Base-by-base conservation (phyloP, 2,888 invertebrate genomes). In the Leptinotarsa juncta region DNA sequence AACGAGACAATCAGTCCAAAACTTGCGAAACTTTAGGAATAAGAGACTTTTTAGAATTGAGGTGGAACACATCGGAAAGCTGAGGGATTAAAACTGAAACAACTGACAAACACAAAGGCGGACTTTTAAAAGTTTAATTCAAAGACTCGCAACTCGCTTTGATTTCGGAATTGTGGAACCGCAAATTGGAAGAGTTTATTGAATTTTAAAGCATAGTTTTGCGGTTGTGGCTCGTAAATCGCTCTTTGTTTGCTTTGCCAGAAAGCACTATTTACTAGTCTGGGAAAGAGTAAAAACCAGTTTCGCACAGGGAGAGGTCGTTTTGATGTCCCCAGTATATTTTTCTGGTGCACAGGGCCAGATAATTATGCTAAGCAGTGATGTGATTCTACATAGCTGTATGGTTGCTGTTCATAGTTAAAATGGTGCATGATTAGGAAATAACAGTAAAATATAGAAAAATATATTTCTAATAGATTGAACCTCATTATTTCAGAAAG, bases 121-220 rank as follows among this genome's bases (percentile, higher is more conserved):
- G 75, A 71, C 69, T 70, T 78, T 79, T 70, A 69, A 74, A 81
- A 81, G 76, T 81, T 81, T 81, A 79, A 81, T 81, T 81, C 77
- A 73, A 77, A 77, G 79, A 74, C 73, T 77, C 78, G 75, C 68
- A 76, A 57, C 66, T 71, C 73, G 79, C 76, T 79, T 79, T 79
- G 78, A 81, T 80, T 80, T 74, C 73, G 72, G 75, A 73, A 71
- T 79, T 79, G 67, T 76, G 55, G 48, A 71, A 73, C 78, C 78
- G 71, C 78, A 76, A 79, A 79, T 80, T 79, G 77, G 73, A 80
- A 74, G 71, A 75, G 55, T 68, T 69, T 53, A 51, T 73, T 65
- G 53, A 32, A 65, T 53, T 49, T 70, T 23, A 69, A 69, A 69
- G 50, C 62, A 62, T 62, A 62, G 62, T 62, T 62, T 14, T 62